phyloP scores from a whole-genome alignment of 2,113 vertebrate species.

The Oriolus oriolus region DNA sequence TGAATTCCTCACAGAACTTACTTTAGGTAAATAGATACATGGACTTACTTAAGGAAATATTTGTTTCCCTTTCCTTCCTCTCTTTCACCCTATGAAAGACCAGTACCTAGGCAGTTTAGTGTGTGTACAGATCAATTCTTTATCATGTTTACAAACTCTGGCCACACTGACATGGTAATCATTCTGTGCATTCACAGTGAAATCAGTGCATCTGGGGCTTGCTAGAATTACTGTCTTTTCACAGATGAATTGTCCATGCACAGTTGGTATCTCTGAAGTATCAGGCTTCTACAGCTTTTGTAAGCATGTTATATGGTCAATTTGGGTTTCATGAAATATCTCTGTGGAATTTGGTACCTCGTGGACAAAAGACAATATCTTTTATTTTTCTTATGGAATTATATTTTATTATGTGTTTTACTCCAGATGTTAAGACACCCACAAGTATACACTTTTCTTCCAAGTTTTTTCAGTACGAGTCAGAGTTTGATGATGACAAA shows the following conservation, averaged over 20 bases:
- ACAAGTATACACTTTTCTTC: neutral
- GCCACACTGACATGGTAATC: neutral
- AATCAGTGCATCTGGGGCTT: neutral
- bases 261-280: neutral
- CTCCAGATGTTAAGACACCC: neutral
- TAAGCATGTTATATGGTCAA: neutral
- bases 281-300: neutral
- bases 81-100: neutral
- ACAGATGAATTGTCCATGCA: neutral
- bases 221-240: neutral
- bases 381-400: neutral
- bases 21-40: neutral
- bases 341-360: neutral
- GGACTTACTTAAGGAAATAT: neutral
- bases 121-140: neutral
- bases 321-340: neutral
- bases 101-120: neutral
- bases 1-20: neutral
- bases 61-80: neutral
- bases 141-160: neutral
- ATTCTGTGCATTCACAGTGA: neutral
- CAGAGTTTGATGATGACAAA: conserved; percentile 4
- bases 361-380: neutral
- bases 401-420: neutral
- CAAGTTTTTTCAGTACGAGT: neutral